phyloP scores from a whole-genome alignment of 1,140 invertebrate genomes.

The Ooceraea biroi region DNA sequence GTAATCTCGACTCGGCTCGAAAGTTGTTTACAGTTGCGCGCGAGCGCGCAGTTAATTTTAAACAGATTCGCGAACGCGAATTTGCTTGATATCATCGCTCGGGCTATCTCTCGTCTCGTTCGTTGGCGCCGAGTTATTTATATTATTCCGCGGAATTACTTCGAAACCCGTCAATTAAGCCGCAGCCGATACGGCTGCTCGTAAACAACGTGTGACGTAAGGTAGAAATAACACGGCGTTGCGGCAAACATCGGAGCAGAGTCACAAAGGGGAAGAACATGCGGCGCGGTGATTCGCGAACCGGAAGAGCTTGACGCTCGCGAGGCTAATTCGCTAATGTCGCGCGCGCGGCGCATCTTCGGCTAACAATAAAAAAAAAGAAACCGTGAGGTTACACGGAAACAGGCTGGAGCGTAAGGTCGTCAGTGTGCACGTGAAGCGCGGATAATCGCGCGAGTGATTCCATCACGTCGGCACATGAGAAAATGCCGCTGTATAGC shows the following conservation, averaged over 20 bases:
- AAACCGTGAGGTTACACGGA: constrained; percentile 19
- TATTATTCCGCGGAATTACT: constrained; percentile 22
- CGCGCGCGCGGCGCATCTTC: no score
- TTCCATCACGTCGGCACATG: constrained; percentile 49
- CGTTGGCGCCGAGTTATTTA: constrained; percentile 31
- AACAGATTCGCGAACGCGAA: constrained; percentile 25
- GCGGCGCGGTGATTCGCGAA: neutral
- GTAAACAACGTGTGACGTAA: constrained; percentile 52
- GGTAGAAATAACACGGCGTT: constrained; percentile 20
- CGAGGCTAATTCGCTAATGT: no score
- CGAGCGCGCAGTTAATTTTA: constrained; percentile 53
- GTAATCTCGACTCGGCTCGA: constrained; percentile 67
- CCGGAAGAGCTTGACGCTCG: neutral
- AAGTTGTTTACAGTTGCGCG: constrained; percentile 73
- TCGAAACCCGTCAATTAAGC: constrained; percentile 29
- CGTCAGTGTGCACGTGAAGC: constrained; percentile 62
- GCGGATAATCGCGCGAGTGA: constrained; percentile 64
- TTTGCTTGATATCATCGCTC: constrained; percentile 39
- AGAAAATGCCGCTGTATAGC: constrained; percentile 36
- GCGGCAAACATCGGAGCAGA: neutral
- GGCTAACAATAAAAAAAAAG: neutral
- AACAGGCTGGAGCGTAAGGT: constrained; percentile 58
- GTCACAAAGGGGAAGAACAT: neutral
- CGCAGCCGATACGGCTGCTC: constrained; percentile 9
- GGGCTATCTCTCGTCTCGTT: neutral